These are phyloP conservation scores for Ammodytes marinus DNA, from an alignment of 2,113 vertebrate genomes.

Conservation along the genomic window DNA sequence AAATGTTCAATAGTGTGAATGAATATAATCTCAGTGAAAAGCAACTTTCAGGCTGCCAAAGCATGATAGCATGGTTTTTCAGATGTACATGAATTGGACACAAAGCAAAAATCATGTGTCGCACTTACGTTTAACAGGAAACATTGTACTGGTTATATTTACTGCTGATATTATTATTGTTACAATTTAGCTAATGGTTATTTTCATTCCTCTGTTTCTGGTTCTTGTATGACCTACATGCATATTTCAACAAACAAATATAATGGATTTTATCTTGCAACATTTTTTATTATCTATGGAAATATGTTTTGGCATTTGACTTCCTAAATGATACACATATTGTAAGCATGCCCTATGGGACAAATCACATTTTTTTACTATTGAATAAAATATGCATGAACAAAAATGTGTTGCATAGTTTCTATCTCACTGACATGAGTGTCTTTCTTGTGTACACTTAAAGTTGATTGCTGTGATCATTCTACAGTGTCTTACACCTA, in stretches of 20 bases:
- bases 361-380: conserved; percentile 91
- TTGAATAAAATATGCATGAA: conserved; percentile 94
- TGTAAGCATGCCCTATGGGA: conserved; percentile 92
- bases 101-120: conserved; percentile 83
- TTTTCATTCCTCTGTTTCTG: conserved; percentile 85
- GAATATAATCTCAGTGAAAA: conserved; percentile 90
- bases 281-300: conserved; percentile 87
- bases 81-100: conserved; percentile 87
- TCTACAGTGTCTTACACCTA: not conserved
- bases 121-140: conserved; percentile 86
- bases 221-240: conserved; percentile 87
- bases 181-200: conserved; percentile 85
- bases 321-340: conserved; percentile 88
- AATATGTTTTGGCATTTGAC: conserved; percentile 88
- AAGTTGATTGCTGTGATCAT: not conserved
- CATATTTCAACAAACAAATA: conserved; percentile 86
- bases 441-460: not conserved
- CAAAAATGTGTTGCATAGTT: conserved; percentile 65
- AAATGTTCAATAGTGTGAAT: conserved; percentile 88
- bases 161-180: conserved; percentile 86
- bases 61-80: conserved; percentile 91
- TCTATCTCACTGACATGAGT: not conserved
- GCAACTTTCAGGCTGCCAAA: conserved; percentile 89
- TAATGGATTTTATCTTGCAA: conserved; percentile 87
- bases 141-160: conserved; percentile 87